These are phyloP conservation scores for Tachycineta bicolor DNA, from an alignment of 2,113 vertebrate species.

Conservation along the genomic window DNA sequence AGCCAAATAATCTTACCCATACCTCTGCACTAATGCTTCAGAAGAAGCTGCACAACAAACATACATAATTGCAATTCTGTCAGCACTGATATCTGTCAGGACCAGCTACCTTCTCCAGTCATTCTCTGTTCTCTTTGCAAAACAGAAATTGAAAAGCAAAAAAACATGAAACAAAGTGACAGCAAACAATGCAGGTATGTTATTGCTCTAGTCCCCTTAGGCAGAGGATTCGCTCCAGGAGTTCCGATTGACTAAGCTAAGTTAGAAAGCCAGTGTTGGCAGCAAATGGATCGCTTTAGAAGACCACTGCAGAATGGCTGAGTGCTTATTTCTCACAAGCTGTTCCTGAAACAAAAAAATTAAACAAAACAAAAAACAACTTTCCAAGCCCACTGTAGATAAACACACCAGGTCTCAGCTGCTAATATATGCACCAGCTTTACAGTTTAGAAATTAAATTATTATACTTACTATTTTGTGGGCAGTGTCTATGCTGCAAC, in stretches of 20 bases:
- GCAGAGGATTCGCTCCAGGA: neutral
- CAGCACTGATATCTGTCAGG: neutral
- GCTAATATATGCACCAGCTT: neutral
- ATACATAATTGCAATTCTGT: neutral
- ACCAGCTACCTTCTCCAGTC: neutral
- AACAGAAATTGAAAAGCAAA: neutral
- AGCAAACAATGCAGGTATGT: neutral
- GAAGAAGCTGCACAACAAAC: neutral
- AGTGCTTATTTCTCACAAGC: neutral
- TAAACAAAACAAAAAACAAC: neutral
- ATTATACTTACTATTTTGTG: slow-evolving; percentile 39
- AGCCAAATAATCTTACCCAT: neutral
- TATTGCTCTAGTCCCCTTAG: neutral
- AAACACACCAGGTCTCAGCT: neutral
- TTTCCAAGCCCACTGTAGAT: neutral
- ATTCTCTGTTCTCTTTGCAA: neutral
- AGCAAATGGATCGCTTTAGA: neutral
- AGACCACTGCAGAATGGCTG: neutral
- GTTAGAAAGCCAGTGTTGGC: neutral
- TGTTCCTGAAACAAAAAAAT: slow-evolving; percentile 17
- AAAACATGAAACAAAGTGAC: neutral
- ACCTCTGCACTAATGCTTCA: neutral
- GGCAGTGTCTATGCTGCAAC: neutral
- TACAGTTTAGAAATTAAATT: neutral
- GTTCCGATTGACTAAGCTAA: neutral